Conservation (phyloP, 2,888 invertebrate genomes). For the Allacma fusca region DNA sequence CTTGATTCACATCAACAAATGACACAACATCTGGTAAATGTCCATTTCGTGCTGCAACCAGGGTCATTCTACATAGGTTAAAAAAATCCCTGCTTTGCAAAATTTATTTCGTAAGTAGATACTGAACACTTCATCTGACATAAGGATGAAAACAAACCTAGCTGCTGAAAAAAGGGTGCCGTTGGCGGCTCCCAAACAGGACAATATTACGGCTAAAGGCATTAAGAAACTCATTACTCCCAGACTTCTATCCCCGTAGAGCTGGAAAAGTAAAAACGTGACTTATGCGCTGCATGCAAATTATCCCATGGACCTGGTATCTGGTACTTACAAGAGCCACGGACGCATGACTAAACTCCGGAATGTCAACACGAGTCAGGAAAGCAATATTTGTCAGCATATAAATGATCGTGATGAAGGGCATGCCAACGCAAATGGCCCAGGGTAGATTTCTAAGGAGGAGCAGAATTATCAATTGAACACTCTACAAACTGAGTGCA, state of each 20-base stretch:
- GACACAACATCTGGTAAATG: too few relatives aligned
- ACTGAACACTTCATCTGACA: too few relatives aligned
- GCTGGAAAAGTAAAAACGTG: slow-evolving; percentile 65
- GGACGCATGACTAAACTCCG: slow-evolving; percentile 75
- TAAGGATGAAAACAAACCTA: too few relatives aligned
- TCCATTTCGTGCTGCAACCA: too few relatives aligned
- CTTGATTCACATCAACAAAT: too few relatives aligned
- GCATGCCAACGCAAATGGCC: slow-evolving; percentile 92
- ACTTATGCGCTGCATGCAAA: too few relatives aligned
- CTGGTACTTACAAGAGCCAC: slow-evolving; percentile 74
- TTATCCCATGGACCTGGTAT: too few relatives aligned
- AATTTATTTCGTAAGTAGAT: too few relatives aligned
- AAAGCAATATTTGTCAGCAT: slow-evolving; percentile 93
- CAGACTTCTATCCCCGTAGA: slow-evolving; percentile 69
- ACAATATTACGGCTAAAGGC: slow-evolving; percentile 78
- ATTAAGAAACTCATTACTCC: slow-evolving; percentile 74
- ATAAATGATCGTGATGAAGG: slow-evolving; percentile 91
- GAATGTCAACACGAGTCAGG: slow-evolving; percentile 91
- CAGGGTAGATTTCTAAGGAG: slow-evolving; percentile 81
- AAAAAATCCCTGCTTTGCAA: too few relatives aligned
- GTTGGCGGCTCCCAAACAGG: slow-evolving; percentile 85
- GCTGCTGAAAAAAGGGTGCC: slow-evolving; percentile 70
- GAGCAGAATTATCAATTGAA: too few relatives aligned
- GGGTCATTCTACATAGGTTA: too few relatives aligned
- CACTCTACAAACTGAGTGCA: not conserved